Evolutionary conservation across 1,140 invertebrate species (phyloP).

Genomic region (Drosophila elegans): DNA sequence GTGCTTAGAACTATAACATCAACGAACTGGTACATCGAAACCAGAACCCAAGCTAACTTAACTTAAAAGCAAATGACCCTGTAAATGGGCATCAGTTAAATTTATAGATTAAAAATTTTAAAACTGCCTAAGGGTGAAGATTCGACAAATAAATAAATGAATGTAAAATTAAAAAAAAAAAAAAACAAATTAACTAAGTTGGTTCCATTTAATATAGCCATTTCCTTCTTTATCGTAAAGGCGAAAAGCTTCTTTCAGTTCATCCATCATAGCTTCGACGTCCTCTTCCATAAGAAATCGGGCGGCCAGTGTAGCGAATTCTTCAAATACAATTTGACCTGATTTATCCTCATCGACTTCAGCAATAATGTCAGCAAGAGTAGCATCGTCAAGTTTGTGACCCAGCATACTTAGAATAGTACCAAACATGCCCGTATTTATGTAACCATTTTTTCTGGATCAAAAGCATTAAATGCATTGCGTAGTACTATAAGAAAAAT

Average conservation of each 20-base stretch:
- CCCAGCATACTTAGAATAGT: constrained; percentile 94
- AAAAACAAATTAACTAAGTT: too few species aligned
- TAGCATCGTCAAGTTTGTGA: constrained; percentile 90
- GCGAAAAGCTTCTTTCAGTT: constrained; percentile 95
- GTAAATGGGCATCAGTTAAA: too few species aligned
- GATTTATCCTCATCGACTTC: constrained; percentile 94
- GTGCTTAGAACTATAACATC: too few species aligned
- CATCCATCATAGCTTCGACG: constrained; percentile 93
- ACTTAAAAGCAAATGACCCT: too few species aligned
- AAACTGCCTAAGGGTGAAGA: too few species aligned
- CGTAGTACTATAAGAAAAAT: constrained; percentile 88
- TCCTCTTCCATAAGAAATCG: constrained; percentile 96
- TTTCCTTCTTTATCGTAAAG: constrained; percentile 96
- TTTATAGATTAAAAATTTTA: too few species aligned
- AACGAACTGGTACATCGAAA: too few species aligned
- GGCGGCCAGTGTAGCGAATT: constrained; percentile 93
- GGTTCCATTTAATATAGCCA: constrained; percentile 88
- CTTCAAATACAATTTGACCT: constrained; percentile 96
- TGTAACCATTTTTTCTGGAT: constrained; percentile 93
- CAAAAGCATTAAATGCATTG: constrained; percentile 95
- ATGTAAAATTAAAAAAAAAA: too few species aligned
- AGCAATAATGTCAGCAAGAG: constrained; percentile 90
- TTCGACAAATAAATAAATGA: too few species aligned
- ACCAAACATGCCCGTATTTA: constrained; percentile 92
- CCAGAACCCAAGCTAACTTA: too few species aligned